A percentile compares a stretch with the other conserved stretches of the same genome.
Evolutionary conservation across 2,113 vertebrate species (phyloP).

Genomic region (Madoqua kirkii): DNA sequence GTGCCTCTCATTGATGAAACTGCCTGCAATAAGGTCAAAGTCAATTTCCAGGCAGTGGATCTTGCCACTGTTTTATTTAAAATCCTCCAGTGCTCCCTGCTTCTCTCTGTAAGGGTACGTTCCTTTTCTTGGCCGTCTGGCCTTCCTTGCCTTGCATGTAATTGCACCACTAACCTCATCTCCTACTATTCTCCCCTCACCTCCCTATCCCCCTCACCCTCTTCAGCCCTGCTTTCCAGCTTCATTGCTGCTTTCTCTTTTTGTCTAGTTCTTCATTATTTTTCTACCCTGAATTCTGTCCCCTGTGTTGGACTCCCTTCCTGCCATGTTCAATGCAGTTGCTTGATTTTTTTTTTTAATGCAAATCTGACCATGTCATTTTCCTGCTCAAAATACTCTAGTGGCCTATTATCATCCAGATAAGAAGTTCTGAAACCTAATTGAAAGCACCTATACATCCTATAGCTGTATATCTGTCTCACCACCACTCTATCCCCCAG

Average conservation of each 20-base stretch:
- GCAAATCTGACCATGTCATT: neutral
- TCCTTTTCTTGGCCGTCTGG: neutral
- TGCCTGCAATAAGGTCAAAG: neutral
- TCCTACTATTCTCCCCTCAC: neutral
- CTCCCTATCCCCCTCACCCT: rapidly evolving
- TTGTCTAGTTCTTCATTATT: neutral
- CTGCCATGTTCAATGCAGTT: neutral
- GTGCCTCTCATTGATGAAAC: neutral
- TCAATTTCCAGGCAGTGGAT: neutral
- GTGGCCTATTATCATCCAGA: neutral
- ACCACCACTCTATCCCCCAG: neutral
- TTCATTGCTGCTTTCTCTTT: neutral
- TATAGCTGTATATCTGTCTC: neutral
- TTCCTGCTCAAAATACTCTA: neutral
- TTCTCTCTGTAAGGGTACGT: neutral
- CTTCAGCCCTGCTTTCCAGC: neutral
- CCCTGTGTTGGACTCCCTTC: neutral
- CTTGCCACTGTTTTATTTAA: neutral
- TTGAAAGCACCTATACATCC: neutral
- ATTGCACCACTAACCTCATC: neutral
- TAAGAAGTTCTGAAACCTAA: neutral
- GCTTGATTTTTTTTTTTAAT: neutral
- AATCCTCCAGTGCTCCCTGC: neutral
- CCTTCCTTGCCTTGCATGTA: neutral
- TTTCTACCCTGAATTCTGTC: neutral